These are phyloP conservation scores for Rhegmatorhina hoffmannsi DNA, from an alignment of 2,113 vertebrate species.

Conservation along the genomic window DNA sequence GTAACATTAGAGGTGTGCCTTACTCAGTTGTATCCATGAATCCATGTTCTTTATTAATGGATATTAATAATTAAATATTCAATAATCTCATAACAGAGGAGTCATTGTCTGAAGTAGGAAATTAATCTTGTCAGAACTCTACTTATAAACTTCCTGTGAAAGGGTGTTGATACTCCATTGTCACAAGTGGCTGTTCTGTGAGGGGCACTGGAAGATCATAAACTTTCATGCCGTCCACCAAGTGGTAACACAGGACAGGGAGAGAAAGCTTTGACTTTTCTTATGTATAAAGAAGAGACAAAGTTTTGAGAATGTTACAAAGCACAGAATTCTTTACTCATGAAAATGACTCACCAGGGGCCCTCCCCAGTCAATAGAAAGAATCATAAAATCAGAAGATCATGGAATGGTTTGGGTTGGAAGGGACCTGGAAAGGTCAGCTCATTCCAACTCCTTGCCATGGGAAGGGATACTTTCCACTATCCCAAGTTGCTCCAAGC, in stretches of 20 bases:
- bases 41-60: neutral
- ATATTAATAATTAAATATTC: conserved; percentile 34
- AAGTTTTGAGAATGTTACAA: neutral
- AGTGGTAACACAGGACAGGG: neutral
- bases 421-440: neutral
- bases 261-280: conserved; percentile 24
- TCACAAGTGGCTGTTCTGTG: neutral
- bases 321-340: neutral
- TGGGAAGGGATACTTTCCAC: neutral
- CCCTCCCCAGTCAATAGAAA: accelerated
- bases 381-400: neutral
- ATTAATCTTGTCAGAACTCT: conserved; percentile 33
- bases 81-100: neutral
- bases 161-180: neutral
- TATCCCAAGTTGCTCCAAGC: neutral
- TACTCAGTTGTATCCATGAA: neutral
- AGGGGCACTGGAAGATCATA: neutral
- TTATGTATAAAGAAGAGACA: neutral
- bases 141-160: neutral
- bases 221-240: neutral
- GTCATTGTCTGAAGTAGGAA: neutral
- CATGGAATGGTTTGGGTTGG: neutral
- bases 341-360: neutral
- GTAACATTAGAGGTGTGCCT: neutral
- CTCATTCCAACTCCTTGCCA: neutral